Base-by-base conservation (phyloP, 1,140 invertebrate genomes). In the Medauroidea extradentata region DNA sequence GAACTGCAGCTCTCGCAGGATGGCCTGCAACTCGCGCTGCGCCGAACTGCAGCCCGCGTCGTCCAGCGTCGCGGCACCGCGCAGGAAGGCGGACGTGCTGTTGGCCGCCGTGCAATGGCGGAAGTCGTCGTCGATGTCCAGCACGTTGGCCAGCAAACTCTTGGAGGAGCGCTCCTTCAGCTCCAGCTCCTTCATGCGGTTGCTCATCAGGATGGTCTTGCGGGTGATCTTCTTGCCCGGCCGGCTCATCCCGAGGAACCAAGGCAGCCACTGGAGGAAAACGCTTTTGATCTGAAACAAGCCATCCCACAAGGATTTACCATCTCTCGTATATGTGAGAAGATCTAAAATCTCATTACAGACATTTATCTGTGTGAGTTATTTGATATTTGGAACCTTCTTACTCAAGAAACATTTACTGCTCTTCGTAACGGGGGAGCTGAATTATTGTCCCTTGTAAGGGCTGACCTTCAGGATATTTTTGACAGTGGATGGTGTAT, bases 181-280 rank as follows among this genome's bases (percentile, higher is more conserved):
- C 75, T 96, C 93, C 68, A 96, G 75, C 70, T 96, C 92, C 65
- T 90, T 87, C 88, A 93, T 92, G 65, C 89, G 82, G 76, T 90
- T 91, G 71, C 83, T 88, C 85, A 89, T 85, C 77, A 90, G 83
- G 68, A 96, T 92, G 59, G 88, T 91, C 77, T 94, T 94, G 60
- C 90, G 81, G 44, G 91, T 94, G 69, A 95, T 93, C 75, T 96
- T 94, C 80, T 91, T 92, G 38, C 94, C 92, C 21, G 96, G 96
- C 68, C 95, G 85, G 69, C 87, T 86, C 93, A 98, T 97, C 50
- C 93, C 82, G 61, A 99, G 80, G 52, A 97, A 84, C 88, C 92
- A 96, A 48, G 96, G 95, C 69, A 98, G 80, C 94, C 95, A 99
- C 81, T 95, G 91, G 63, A 98, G 85, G 75, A 99, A 91, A 67